These are phyloP conservation scores for Prionace glauca DNA, from an alignment of 2,797 vertebrate genomes.

Conservation along the genomic window DNA sequence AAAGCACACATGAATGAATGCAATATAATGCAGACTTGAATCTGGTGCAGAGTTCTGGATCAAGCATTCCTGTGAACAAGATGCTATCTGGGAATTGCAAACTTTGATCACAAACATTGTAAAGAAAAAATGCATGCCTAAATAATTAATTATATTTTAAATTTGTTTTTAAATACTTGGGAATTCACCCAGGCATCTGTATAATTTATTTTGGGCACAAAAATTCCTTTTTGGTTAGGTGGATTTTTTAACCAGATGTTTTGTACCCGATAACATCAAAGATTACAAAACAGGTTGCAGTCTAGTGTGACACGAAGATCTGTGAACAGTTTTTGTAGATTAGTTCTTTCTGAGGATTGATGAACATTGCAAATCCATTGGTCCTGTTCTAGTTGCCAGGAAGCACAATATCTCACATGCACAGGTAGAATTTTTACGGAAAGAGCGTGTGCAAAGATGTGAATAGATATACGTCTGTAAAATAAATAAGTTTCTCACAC, in stretches of 20 bases:
- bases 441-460: background rate
- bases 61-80: background rate
- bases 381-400: background rate
- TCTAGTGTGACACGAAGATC: background rate
- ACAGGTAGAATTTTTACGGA: background rate
- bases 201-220: background rate
- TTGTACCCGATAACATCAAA: conserved; percentile 35
- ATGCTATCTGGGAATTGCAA: background rate
- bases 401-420: background rate
- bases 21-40: background rate
- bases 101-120: background rate
- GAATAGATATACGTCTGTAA: background rate
- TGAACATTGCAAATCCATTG: background rate
- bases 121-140: background rate
- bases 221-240: conserved; percentile 28
- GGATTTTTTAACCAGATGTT: conserved; percentile 27
- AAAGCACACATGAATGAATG: background rate
- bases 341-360: background rate
- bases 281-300: background rate
- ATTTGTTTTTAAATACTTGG: background rate
- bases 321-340: background rate
- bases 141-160: background rate
- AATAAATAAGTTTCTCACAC: background rate
- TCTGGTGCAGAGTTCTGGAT: background rate
- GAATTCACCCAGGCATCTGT: background rate